phyloP scores from a whole-genome alignment of 2,888 invertebrate genomes.

The Hemistola chrysoprasaria region DNA sequence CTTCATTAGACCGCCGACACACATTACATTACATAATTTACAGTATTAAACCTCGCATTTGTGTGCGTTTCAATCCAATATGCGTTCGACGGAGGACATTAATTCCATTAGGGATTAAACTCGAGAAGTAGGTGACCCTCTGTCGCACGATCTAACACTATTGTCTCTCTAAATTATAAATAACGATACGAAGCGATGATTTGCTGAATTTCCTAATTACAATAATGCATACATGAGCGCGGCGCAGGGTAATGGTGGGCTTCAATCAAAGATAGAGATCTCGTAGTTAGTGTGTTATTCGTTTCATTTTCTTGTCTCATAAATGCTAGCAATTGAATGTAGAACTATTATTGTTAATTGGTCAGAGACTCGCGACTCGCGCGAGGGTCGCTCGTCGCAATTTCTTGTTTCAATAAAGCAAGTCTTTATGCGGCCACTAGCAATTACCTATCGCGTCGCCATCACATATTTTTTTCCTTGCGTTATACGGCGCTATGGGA shows the following conservation, averaged over 20 bases:
- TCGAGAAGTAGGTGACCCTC: slow-evolving; percentile 34
- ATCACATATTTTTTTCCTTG: slow-evolving; percentile 45
- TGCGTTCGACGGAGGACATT: slow-evolving; percentile 39
- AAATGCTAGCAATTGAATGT: slow-evolving; percentile 54
- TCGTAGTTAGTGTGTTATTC: slow-evolving; percentile 31
- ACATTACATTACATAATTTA: slow-evolving; percentile 70
- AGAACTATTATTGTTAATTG: slow-evolving; percentile 57
- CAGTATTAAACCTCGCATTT: slow-evolving; percentile 31
- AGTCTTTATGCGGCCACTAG: slow-evolving; percentile 50
- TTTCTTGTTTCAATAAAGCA: slow-evolving; percentile 72
- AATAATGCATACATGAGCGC: slow-evolving; percentile 44
- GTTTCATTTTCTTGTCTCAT: slow-evolving; percentile 43
- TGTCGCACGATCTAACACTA: slow-evolving; percentile 30
- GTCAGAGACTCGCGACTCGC: slow-evolving; percentile 34
- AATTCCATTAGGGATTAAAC: slow-evolving; percentile 54
- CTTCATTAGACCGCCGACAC: slow-evolving; percentile 74
- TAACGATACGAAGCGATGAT: slow-evolving; percentile 65
- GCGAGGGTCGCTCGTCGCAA: slow-evolving; percentile 57
- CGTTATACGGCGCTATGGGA: slow-evolving; percentile 51
- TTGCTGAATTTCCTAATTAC: slow-evolving; percentile 68
- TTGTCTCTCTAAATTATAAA: slow-evolving; percentile 55
- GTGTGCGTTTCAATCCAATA: slow-evolving; percentile 45
- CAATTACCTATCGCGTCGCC: slow-evolving; percentile 51
- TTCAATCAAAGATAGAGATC: slow-evolving; percentile 42
- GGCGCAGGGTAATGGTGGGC: slow-evolving; percentile 35